Conservation (phyloP, 2,888 invertebrate genomes). For the Sicus ferrugineus region DNA sequence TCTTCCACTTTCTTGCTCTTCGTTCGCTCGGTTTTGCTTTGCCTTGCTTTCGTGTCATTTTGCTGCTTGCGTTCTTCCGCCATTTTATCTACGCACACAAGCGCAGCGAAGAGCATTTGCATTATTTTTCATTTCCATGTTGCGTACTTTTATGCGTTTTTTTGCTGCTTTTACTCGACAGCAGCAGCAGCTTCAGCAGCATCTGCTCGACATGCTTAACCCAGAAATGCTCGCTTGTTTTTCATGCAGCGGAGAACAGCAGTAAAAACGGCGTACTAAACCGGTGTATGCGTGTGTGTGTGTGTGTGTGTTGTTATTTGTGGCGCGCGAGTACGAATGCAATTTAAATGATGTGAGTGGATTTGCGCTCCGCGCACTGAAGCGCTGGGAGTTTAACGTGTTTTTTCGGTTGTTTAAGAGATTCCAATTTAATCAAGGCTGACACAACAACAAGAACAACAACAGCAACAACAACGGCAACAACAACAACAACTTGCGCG, state of each 20-base stretch:
- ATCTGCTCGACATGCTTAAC: slow-evolving; percentile 14
- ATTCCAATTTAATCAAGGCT: slow-evolving; percentile 20
- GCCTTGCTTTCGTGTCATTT: background rate
- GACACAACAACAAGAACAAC: background rate
- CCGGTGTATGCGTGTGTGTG: background rate
- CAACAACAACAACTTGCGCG: too few species aligned
- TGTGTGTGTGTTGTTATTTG: slow-evolving; percentile 6
- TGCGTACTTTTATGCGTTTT: slow-evolving; percentile 24
- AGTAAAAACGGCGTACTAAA: slow-evolving; percentile 10
- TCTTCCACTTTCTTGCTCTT: background rate
- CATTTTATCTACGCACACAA: background rate
- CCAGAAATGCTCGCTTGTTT: slow-evolving; percentile 3
- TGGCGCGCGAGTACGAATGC: slow-evolving; percentile 3
- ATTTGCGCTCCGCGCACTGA: slow-evolving; percentile 14
- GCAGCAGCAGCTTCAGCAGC: too few species aligned
- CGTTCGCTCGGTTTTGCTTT: background rate
- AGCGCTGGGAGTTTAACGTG: background rate
- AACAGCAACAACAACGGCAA: slow-evolving; percentile 4
- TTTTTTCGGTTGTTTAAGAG: background rate
- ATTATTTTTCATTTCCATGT: slow-evolving; percentile 26
- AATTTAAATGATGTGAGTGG: slow-evolving; percentile 24
- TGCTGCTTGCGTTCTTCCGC: too few species aligned
- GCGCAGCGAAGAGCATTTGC: slow-evolving; percentile 23
- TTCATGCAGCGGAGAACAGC: background rate
- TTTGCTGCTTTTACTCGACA: background rate